Evolutionary conservation across 2,888 invertebrate genomes (phyloP), one percentile per base, ranked within the genome.

Genomic region (Notodonta dromedarius): DNA sequence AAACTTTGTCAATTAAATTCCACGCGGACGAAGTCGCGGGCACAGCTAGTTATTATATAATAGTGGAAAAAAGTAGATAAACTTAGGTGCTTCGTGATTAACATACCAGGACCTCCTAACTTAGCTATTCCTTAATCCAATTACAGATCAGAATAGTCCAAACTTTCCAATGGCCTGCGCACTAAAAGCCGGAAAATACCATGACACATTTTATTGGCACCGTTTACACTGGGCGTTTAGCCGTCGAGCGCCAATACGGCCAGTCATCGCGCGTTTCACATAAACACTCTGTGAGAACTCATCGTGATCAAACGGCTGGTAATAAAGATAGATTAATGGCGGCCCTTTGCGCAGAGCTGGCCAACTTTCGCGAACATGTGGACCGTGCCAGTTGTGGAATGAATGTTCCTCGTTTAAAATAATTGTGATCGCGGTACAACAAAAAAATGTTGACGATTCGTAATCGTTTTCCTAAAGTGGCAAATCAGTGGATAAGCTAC

Each of bases 271-370:
- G 74, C 16, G 66, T 71, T 78, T 70, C 79, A 82, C 80, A 83
- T 85, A 85, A 86, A 86, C 86, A 88, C 85, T 87, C 87, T 86
- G 83, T 82, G 85, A 79, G 83, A 76, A 86, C 84, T 87, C 86
- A 84, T 83, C 80, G 84, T 79, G 83, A 87, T 88, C 86, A 86
- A 90, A 85, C 82, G 77, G 79, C 73, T 77, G 82, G 86, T 90
- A 91, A 91, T 91, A 91, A 90, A 90, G 90, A 90, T 89, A 86
- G 86, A 92, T 91, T 88, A 87, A 87, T 83, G 81, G 77, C 77
- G 69, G 74, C 82, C 78, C 69, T 73, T 59, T 64, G 66, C 52
- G 60, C 63, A 71, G 69, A 73, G 60, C 52, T 62, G 58, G 52
- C 73, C 71, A 74, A 65, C 57, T 66, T 74, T 65, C 46, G 62